Base-by-base conservation (phyloP, 2,888 invertebrate species). In the Drosophila nigricruria region DNA sequence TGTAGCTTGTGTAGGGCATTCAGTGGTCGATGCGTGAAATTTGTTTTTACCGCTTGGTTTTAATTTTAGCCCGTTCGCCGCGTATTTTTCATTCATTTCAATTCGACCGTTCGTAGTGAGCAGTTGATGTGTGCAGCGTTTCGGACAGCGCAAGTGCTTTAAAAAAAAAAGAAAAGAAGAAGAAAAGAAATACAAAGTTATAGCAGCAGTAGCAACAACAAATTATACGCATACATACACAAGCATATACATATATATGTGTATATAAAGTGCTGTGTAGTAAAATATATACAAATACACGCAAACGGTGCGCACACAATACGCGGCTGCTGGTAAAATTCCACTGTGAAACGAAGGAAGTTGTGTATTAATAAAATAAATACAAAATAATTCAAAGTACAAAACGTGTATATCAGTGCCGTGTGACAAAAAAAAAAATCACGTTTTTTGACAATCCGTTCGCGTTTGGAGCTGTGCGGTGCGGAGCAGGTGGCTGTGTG, bases 1-100 rank as follows among this genome's bases (percentile, higher is more conserved):
- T 20, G 4, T 4, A 9, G 12, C 5, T n/a, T 8, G 10, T 25
- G 27, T 23, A 77, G 79, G 16, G 76, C 52, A 65, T 70, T 49
- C 3, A 53, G 1, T 1, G 0, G 5, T 42, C 70, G 56, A 5
- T 34, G 27, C 0, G 9, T 14, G 1, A 25, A 30, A 30, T 12
- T 45, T 34, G 2, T 3, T 25, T 34, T 45, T 20, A 16, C 27
- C 12, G 43, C 59, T 64, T 62, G 70, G 50, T 89, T 89, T 90
- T 91, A 91, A 90, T 88, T 77, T 91, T 91, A 91, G 91, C 91
- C 91, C 91, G 90, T 87, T 88, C 84, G 84, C 85, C 81, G 83
- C 58, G 67, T 67, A 67, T 79, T 60, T 77, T 88, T 88, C 87
- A 91, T 91, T 92, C 91, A 92, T 91, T 92, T 91, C 84, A 88